Base-by-base conservation (phyloP, 2,888 invertebrate species). In the Melieria omissa region DNA sequence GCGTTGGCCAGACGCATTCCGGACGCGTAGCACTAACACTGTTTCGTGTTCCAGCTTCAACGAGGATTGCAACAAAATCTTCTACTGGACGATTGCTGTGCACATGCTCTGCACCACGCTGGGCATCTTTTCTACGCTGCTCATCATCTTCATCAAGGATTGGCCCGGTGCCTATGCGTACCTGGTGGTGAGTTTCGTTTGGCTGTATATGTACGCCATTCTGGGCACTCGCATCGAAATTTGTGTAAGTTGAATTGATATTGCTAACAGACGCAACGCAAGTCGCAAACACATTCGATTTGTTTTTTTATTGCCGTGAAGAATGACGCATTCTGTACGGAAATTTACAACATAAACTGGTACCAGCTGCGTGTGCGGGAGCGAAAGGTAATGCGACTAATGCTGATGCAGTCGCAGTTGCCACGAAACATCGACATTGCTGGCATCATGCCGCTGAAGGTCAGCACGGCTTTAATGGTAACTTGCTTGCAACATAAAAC, bases 191-290 rank as follows among this genome's bases (percentile, higher is more conserved):
- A 42, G 72, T 0, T 65, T 81, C 47, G 60, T 72, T 0, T 74
- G 74, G 47, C 52, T 82, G 65, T 82, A 81, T 71, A 54, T 79
- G 1, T 82, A 81, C 49, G 80, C 81, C 57, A 77, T 79, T 44
- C 70, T 82, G 4, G 82, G 82, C 0, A 80, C 81, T 0, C 44
- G 78, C n/a, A 71, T 80, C 1, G 78, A 82, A 52, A 75, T 71
- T 8, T 77, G 78, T 42, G 80, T 81, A 71, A 76, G 76, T 74
- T 29, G 47, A 1, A n/a, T 66, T 16, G 46, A 14, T 12, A 12
- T 29, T 12, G 10, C 68, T 10, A 29, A 47, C 12, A 7, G n/a
- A n/a, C 41, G 5, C 5, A 5, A 49, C 41, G 4, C 41, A 6
- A 10, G 29, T 10, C 8, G 8, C 9, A 4, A 47, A 4, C 10